Evolutionary conservation across 2,888 invertebrate genomes (phyloP).

Genomic region (Nineta flava): DNA sequence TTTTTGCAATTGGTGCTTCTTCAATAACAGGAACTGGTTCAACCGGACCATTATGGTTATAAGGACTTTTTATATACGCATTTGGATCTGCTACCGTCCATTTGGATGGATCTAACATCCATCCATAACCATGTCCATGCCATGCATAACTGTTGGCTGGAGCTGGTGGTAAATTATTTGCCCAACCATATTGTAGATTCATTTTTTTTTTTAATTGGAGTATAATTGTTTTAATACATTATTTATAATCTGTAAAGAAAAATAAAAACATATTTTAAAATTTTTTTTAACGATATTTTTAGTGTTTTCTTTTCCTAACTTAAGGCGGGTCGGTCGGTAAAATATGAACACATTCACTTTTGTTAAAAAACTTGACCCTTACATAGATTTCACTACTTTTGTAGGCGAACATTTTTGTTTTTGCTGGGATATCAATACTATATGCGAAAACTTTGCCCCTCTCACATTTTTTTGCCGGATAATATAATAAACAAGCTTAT

Average conservation of each 20-base stretch:
- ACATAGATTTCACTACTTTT: no score
- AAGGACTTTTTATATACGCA: slow-evolving; percentile 12
- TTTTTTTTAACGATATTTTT: no score
- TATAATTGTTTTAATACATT: background rate
- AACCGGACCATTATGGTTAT: slow-evolving; percentile 9
- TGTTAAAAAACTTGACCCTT: no score
- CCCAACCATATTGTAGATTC: slow-evolving; percentile 5
- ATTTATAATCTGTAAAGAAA: background rate
- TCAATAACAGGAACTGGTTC: slow-evolving; percentile 16
- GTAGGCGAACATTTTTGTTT: no score
- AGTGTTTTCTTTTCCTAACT: no score
- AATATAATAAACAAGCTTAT: no score
- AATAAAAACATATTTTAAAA: background rate
- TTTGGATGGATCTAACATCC: slow-evolving; percentile 25
- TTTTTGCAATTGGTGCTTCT: slow-evolving; percentile 22
- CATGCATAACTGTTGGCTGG: slow-evolving; percentile 28
- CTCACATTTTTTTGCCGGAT: no score
- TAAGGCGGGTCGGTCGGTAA: no score
- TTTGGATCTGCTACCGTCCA: slow-evolving; percentile 21
- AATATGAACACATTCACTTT: no score
- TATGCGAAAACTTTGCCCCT: no score
- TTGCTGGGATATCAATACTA: no score
- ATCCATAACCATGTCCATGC: slow-evolving; percentile 29
- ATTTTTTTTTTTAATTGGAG: background rate
- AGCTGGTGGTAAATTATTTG: slow-evolving; percentile 18